These are phyloP conservation scores for Bruchidius siliquastri DNA, from an alignment of 2,888 invertebrate species.

Conservation along the genomic window DNA sequence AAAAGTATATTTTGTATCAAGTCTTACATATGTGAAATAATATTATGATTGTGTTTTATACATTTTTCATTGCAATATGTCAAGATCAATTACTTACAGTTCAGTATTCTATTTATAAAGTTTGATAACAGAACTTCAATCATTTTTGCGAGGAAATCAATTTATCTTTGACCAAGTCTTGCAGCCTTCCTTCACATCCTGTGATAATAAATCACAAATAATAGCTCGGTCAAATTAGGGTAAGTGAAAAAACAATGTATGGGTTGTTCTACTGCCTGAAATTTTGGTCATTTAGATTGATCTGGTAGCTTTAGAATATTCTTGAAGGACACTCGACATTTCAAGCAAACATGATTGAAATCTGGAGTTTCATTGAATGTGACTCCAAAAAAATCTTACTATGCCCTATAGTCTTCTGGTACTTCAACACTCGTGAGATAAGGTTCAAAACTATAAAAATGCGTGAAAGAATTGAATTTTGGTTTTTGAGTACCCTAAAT, in stretches of 20 bases:
- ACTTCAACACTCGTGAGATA: too few species aligned
- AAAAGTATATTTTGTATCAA: not conserved
- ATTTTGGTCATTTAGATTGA: too few species aligned
- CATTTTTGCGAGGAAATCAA: conserved; percentile 11
- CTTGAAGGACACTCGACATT: too few species aligned
- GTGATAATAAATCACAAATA: conserved; percentile 23
- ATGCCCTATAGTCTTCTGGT: too few species aligned
- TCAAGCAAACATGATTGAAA: too few species aligned
- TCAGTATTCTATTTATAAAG: not conserved
- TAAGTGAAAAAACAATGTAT: conserved; percentile 9
- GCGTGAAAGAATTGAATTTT: too few species aligned
- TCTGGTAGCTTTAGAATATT: too few species aligned
- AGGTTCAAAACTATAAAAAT: too few species aligned
- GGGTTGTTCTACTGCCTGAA: conserved; percentile 17
- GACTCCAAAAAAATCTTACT: too few species aligned
- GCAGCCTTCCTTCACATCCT: conserved; percentile 29
- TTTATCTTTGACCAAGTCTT: conserved; percentile 9
- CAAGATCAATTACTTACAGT: not conserved
- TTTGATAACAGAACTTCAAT: conserved; percentile 5
- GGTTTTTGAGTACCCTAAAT: too few species aligned
- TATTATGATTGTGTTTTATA: not conserved
- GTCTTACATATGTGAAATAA: not conserved
- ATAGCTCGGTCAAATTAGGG: conserved; percentile 15
- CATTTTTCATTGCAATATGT: not conserved
- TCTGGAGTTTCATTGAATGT: too few species aligned